A percentile compares a stretch with the other conserved stretches of the same genome.
phyloP scores from a whole-genome alignment of 2,113 vertebrate species.

The Tylochromis polylepis region DNA sequence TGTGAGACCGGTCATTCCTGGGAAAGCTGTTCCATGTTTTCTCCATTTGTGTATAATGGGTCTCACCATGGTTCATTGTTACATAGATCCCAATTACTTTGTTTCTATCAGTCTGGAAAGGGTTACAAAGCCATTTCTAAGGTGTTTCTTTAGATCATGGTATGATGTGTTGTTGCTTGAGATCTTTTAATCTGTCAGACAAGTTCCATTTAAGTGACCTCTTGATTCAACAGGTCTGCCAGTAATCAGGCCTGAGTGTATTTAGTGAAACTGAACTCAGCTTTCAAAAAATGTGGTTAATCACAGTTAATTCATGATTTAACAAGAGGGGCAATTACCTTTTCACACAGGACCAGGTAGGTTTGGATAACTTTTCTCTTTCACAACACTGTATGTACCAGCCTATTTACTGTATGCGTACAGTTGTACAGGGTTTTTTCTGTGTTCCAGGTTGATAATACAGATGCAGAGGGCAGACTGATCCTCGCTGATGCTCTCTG shows the following conservation, averaged over 20 bases:
- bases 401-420: neutral
- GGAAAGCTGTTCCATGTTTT: neutral
- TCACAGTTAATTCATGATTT: neutral
- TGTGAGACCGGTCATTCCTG: neutral
- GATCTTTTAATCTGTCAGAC: neutral
- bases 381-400: neutral
- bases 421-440: neutral
- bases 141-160: neutral
- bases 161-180: neutral
- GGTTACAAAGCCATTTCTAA: too few species aligned
- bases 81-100: neutral
- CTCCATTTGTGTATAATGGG: neutral
- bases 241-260: neutral
- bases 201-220: neutral
- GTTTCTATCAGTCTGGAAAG: too few species aligned
- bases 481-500: conserved; percentile 91
- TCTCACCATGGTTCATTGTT: neutral
- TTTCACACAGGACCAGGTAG: neutral
- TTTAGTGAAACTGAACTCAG: neutral
- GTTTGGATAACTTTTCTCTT: neutral
- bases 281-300: neutral
- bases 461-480: conserved; percentile 91
- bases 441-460: conserved; percentile 87
- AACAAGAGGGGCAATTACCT: neutral
- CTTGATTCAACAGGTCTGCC: neutral